Base-by-base conservation (phyloP, 2,888 invertebrate species). In the Amblyjoppa proteus region DNA sequence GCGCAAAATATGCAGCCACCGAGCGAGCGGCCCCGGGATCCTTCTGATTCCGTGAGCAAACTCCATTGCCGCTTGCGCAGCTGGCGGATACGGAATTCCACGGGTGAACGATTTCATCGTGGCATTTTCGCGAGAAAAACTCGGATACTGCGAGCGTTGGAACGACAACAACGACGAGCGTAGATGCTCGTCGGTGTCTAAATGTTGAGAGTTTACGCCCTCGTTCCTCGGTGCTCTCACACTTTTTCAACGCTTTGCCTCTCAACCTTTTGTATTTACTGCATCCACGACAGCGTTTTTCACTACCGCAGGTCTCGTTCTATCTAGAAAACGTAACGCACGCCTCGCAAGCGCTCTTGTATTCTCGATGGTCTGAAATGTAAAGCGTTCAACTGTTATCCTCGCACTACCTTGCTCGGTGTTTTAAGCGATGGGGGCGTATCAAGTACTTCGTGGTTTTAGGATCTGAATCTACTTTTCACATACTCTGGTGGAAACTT, bases 21-120 rank as follows among this genome's bases (percentile, higher is more conserved):
- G 38, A 66, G 34, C 34, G n/a, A 16, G 38, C 11, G 13, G 64
- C 71, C 31, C 20, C 7, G 75, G 45, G 76, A 85, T 81, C 66
- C 75, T 81, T 68, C 51, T 82, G 78, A 82, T 78, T 81, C 70
- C 66, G 53, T 66, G 76, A 76, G 84, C 80, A 84, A 69, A 81
- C 75, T 84, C 76, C 76, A 84, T 84, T 71, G 69, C 74, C 74
- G 68, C 45, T 68, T 25, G 38, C 45, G 41, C 66, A 16, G 64
- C 71, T 73, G 20, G 61, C 71, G 73, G 56, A 81, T 71, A 56
- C 58, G 81, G 81, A 76, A 80, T 80, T 73, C 77, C 84, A 81
- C 68, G 77, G 84, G 56, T 85, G 77, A 84, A 77, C 76, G 81
- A 75, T 61, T 66, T 70, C 73, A 41, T 28, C 71, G 64, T 64